Evolutionary conservation across 2,113 vertebrate species (phyloP).

Genomic region (Corythoichthys haematopterus): DNA sequence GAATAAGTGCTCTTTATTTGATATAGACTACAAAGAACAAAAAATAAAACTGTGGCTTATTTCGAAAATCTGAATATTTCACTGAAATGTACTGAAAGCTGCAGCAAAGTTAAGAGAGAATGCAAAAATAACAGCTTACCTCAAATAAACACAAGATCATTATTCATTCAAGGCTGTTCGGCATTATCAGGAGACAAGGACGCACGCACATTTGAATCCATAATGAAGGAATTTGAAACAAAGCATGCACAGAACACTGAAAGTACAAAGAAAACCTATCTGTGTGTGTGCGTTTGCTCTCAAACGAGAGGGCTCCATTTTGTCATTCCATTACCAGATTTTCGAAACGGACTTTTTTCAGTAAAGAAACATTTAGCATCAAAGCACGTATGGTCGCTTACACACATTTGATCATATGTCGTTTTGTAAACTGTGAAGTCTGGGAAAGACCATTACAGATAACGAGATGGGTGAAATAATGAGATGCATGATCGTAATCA

Average conservation of each 20-base stretch:
- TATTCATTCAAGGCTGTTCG: constrained; percentile 7
- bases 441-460: background rate
- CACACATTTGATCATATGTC: background rate
- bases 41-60: background rate
- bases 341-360: background rate
- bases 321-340: background rate
- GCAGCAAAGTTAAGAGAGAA: background rate
- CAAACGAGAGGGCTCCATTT: background rate
- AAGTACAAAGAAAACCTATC: background rate
- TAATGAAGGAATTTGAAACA: constrained; percentile 13
- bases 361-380: background rate
- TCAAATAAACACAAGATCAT: background rate
- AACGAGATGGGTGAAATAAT: constrained; percentile 1
- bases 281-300: background rate
- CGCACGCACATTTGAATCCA: constrained; percentile 9
- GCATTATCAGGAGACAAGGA: constrained; percentile 12
- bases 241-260: background rate
- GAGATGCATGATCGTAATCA: constrained; percentile 1
- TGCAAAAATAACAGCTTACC: constrained; percentile 1
- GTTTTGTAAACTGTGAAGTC: background rate
- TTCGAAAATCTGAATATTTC: background rate
- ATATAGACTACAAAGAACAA: background rate
- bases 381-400: background rate
- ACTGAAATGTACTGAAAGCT: background rate
- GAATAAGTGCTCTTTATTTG: too few relatives aligned